Base-by-base conservation (phyloP, 1,140 invertebrate genomes). In the Cepaea nemoralis region DNA sequence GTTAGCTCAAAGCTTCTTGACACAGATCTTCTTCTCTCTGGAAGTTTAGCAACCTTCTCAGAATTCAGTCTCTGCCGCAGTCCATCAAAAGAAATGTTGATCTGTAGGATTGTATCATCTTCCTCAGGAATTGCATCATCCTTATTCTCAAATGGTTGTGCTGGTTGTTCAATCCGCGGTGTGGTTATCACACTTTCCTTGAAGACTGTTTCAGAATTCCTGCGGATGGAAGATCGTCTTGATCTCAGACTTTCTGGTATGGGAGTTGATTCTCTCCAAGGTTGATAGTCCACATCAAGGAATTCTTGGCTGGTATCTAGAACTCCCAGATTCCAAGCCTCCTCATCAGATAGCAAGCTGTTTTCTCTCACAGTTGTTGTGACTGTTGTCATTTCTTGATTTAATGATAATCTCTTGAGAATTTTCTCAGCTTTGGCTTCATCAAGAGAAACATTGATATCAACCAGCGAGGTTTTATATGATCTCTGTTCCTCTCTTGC, bases 71-170 rank as follows among this genome's bases (percentile, higher is more conserved):
- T 19, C 33, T 80, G 66, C 45, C 69, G 37, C 5, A 80, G 42
- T 37, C 78, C 78, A 50, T 80, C 78, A 73, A 80, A 80, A 35
- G 78, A 80, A 16, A 80, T 80, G 45, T 80, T 73, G 10, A 80
- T 80, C 39, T 80, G 78, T n/a, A 80, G 27, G 39, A 80, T 27
- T 33, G 78, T 80, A 16, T 55, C 78, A 37, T 80, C 78, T 42
- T 73, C 78, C 1, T 78, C 76, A 10, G 19, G 8, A 37, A n/a
- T n/a, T n/a, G 69, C 66, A 33, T 80, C 45, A 12, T 55, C 35
- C 27, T 42, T 39, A n/a, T 5, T 55, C 16, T 73, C 42, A 40
- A 14, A 16, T 69, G 24, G 1, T 27, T 77, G 50, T 24, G 16
- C 6, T 24, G 42, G 40, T 3, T 35, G 73, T 14, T 50, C 40